Base-by-base conservation (phyloP, 2,113 vertebrate species). In the Saguinus midas region DNA sequence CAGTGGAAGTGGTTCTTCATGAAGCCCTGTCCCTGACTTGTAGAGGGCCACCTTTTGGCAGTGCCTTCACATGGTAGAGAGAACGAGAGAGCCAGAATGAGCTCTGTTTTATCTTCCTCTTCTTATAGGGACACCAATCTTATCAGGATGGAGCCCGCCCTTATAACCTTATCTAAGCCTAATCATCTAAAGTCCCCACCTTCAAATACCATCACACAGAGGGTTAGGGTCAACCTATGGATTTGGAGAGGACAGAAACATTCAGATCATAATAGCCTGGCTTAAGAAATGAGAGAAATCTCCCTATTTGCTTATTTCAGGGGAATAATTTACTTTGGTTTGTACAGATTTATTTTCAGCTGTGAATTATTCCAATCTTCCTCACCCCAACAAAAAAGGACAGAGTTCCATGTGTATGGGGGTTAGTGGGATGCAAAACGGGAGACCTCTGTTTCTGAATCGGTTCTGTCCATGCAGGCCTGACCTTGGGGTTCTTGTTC, bases 1-100 rank as follows among this genome's bases (percentile, higher is more conserved):
- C 4, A 2, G 4, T 0, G 5, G 29, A 23, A 11, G 29, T 37
- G 1, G 2, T 35, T 29, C 43, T n/a, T n/a, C 57, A 25, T 0
- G 35, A 32, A 23, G 9, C 12, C 45, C 14, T 87, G 11, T 35
- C 58, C 48, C 4, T 11, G 55, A 2, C 35, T 37, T 16, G 8
- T 0, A 7, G 6, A 2, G 11, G 66, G 29, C 10, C 29, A 13
- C n/a, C 61, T 16, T 87, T 23, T 72, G 17, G 17, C 27, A 13
- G 25, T 13, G n/a, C 50, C 76, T 58, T 79, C 45, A 32, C 6
- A 27, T 10, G n/a, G 35, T 21, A 3, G 18, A 32, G 43, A 55
- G n/a, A 64, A 64, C 29, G 40, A 17, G 2, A 35, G 32, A 7
- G 1, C 48, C 3, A 48, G 75, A 32, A 29, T 20, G 45, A 18